Percentiles rank a stretch among this genome's conserved stretches.
Conservation (phyloP, 2,113 vertebrate genomes). For the Gadus chalcogrammus region DNA sequence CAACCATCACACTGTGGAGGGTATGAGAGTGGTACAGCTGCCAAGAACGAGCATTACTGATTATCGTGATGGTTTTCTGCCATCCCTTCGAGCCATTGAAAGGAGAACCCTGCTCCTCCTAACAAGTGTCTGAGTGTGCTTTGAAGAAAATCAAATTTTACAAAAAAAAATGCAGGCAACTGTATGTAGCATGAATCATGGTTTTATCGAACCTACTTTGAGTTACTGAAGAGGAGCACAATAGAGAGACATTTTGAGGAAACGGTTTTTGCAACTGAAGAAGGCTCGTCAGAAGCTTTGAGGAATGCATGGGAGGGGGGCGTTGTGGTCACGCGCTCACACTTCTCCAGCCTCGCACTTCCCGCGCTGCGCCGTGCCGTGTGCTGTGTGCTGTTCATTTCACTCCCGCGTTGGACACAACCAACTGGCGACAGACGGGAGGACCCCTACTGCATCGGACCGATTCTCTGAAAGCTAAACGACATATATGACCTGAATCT, state of each 20-base stretch:
- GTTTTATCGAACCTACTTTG: too few species aligned
- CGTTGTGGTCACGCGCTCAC: neutral
- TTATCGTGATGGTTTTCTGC: constrained; percentile 21
- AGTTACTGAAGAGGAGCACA: neutral
- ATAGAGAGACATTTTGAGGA: neutral
- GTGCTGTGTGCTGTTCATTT: neutral
- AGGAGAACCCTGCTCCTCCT: constrained; percentile 24
- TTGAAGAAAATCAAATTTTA: neutral
- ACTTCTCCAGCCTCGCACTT: neutral
- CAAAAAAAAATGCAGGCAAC: neutral
- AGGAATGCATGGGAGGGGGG: neutral
- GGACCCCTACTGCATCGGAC: neutral
- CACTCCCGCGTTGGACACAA: neutral
- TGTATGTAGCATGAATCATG: too few species aligned
- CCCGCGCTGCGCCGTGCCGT: neutral
- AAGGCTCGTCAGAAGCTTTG: neutral
- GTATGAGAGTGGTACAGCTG: constrained; percentile 28
- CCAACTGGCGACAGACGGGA: neutral
- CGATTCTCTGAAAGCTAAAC: constrained; percentile 14
- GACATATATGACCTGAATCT: too few species aligned
- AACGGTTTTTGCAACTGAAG: too few species aligned
- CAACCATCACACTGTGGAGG: constrained; percentile 33
- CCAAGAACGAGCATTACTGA: constrained; percentile 15
- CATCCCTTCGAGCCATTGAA: constrained; percentile 24
- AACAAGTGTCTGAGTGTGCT: constrained; percentile 18